Base-by-base conservation (phyloP, 2,113 vertebrate species). In the Oryzias curvinotus region DNA sequence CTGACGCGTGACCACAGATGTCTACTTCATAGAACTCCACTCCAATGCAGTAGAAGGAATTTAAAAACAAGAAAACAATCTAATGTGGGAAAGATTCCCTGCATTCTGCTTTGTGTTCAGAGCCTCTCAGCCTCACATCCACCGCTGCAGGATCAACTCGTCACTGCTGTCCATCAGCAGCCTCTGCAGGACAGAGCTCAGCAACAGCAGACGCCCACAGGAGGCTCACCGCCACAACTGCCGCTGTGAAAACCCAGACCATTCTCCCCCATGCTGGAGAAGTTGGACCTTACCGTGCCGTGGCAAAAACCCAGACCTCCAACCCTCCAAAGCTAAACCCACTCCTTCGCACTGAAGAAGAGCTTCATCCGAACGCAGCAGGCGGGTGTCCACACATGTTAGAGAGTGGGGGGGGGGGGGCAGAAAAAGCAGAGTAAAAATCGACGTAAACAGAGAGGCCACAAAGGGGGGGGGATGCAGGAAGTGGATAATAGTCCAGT, bases 141-240 rank as follows among this genome's bases (percentile, higher is more conserved):
- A 14, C 62, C 48, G 43, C 26, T 55, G 13, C 13, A 36, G 3
- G 28, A 18, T 17, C 4, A 65, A 45, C 21, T 52, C 6, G 14
- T 5, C 21, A 46, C 42, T 19, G 48, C 52, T 52, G 10, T 50
- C 26, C 61, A 71, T 75, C 76, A 80, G 76, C 76, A 60, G 25
- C 77, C 80, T 81, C 80, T 87, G 72, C 82, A 83, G 81, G 82
- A 79, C 71, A 54, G 60, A 69, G 1, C 60, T 62, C 42, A 0
- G 17, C 62, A 64, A 28, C 0, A 72, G 36, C 65, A 57, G 26
- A 28, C 4, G 1, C 26, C 5, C 26, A 28, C 26, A 28, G 36
- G 36, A 36, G 36, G 36, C 8, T 36, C 36, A 10, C 36, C 36
- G 26, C 26, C 26, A 26, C 2, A 26, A 26, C 26, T 5, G 26